Percentiles rank a stretch among this genome's conserved stretches.
These are phyloP conservation scores for Schizopygopsis pylzovi DNA, from an alignment of 2,797 vertebrate genomes.

Conservation along the genomic window DNA sequence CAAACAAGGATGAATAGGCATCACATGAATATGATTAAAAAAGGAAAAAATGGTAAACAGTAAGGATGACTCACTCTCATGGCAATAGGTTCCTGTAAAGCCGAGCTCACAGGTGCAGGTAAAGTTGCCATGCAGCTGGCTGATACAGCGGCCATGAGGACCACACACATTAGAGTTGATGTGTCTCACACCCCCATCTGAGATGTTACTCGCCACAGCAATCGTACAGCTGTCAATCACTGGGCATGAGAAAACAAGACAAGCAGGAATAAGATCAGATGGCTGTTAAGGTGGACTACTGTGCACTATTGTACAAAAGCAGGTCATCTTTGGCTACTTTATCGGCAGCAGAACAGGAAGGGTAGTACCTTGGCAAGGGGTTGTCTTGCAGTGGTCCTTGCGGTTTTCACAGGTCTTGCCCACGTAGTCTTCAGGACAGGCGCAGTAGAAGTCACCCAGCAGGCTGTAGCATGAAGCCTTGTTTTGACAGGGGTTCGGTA, in stretches of 20 bases:
- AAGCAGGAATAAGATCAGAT: neutral
- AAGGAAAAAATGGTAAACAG: neutral
- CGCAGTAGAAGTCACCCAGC: slow-evolving; percentile 92
- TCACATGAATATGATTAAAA: neutral
- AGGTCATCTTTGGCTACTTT: neutral
- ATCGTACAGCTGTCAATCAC: slow-evolving; percentile 95
- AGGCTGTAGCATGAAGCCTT: slow-evolving; percentile 89
- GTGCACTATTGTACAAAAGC: too few relatives aligned
- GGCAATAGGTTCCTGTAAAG: slow-evolving; percentile 94
- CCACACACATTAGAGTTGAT: slow-evolving; percentile 90
- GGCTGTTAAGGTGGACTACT: neutral
- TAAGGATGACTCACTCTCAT: slow-evolving; percentile 86
- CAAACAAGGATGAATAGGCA: fast-evolving
- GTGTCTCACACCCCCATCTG: slow-evolving; percentile 77
- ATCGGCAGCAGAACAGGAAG: neutral
- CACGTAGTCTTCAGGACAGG: slow-evolving; percentile 87
- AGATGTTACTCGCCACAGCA: slow-evolving; percentile 82
- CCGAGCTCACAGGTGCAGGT: slow-evolving; percentile 91
- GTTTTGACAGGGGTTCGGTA: slow-evolving; percentile 91
- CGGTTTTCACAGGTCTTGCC: slow-evolving; percentile 91
- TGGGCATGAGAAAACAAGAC: slow-evolving; percentile 60
- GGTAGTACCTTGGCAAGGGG: slow-evolving; percentile 87
- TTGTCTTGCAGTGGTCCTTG: slow-evolving; percentile 85
- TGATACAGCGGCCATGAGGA: slow-evolving; percentile 88
- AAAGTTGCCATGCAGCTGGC: slow-evolving; percentile 89